Evolutionary conservation across 2,888 invertebrate genomes (phyloP).

Genomic region (Villa cingulata): DNA sequence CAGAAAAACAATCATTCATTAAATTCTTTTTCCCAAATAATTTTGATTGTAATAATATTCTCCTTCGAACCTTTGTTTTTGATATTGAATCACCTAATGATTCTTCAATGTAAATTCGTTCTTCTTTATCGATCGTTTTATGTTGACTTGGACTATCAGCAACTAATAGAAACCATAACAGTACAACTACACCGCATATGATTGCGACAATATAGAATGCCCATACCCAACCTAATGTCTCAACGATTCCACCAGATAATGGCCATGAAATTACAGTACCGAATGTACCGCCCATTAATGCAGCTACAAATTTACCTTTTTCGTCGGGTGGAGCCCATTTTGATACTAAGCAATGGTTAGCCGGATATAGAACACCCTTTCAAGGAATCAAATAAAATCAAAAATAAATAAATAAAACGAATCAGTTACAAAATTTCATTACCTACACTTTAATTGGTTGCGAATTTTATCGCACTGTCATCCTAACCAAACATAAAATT

Average conservation of each 20-base stretch:
- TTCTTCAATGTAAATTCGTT: constrained; percentile 48
- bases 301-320: constrained; percentile 56
- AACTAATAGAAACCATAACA: constrained; percentile 48
- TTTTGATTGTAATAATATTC: no score
- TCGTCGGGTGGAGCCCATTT: constrained; percentile 63
- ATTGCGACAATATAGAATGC: constrained; percentile 52
- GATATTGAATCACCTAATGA: constrained; percentile 37
- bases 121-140: constrained; percentile 45
- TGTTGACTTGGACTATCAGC: constrained; percentile 51
- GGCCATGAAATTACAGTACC: constrained; percentile 59
- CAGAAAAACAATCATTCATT: not conserved
- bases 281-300: constrained; percentile 58
- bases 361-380: constrained; percentile 49
- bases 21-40: no score
- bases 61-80: not conserved
- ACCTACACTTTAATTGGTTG: no score
- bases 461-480: no score
- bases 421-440: no score
- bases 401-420: not conserved
- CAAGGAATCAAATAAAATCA: not conserved
- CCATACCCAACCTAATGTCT: constrained; percentile 49
- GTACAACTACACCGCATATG: constrained; percentile 35
- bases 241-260: constrained; percentile 48
- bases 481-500: not conserved
- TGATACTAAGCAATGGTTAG: constrained; percentile 50